Percentiles rank a stretch among this genome's conserved stretches.
Conservation (phyloP, 2,797 vertebrate species). For the Arrhamphus sclerolepis region DNA sequence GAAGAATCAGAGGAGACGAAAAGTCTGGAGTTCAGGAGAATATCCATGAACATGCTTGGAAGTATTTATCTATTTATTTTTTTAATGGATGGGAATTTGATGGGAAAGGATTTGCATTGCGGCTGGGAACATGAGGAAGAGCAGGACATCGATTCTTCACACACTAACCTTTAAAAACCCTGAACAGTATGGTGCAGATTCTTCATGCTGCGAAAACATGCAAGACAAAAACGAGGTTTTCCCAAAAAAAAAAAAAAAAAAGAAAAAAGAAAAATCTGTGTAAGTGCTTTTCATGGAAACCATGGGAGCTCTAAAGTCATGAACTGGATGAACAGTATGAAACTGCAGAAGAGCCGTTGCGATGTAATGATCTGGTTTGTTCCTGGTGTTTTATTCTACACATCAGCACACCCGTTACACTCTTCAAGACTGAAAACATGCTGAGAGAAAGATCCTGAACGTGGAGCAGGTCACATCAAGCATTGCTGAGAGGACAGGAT, state of each 20-base stretch:
- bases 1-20: not conserved
- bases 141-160: constrained; percentile 61
- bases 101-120: constrained; percentile 1
- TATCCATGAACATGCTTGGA: constrained; percentile 17
- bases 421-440: constrained; percentile 17
- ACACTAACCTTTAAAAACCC: constrained; percentile 41
- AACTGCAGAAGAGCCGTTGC: constrained; percentile 7
- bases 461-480: not conserved
- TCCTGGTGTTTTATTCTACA: constrained; percentile 19
- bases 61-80: constrained; percentile 12
- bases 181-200: constrained; percentile 52
- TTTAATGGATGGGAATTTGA: not conserved
- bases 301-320: constrained; percentile 31
- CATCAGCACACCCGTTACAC: constrained; percentile 14
- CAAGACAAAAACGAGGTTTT: constrained; percentile 40
- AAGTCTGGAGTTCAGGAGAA: constrained; percentile 2
- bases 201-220: constrained; percentile 41
- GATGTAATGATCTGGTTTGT: constrained; percentile 31
- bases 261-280: too few species aligned
- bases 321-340: too few species aligned
- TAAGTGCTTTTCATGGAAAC: constrained; percentile 33
- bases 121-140: constrained; percentile 42
- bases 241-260: constrained; percentile 33
- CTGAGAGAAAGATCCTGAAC: constrained; percentile 23
- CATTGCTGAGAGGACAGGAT: constrained; percentile 26